Evolutionary conservation across 2,113 vertebrate species (phyloP), one percentile per base, ranked within the genome.

Genomic region (Suncus etruscus): DNA sequence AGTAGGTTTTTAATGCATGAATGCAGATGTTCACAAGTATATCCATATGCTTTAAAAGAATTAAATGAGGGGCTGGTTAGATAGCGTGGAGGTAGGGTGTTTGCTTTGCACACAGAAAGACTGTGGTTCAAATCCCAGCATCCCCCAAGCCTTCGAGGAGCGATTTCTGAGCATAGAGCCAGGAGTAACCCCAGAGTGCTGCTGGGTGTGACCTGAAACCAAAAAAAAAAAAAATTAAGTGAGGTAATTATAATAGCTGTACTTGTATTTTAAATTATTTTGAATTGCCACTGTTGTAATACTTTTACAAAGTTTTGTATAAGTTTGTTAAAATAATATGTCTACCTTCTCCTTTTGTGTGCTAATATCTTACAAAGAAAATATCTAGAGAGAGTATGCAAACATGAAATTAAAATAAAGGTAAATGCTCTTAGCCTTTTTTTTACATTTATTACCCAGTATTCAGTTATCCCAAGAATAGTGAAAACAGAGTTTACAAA

Each of bases 221-320:
- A 39, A 3, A 39, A 39, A 39, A 3, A 39, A 39, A 39, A 39
- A 39, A 39, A 39, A 39, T 39, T 39, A 39, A 39, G 5, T 39
- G 39, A 39, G 3, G 39, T 3, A 39, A 39, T 39, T 39, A 39
- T 5, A 39, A 39, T 3, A 39, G 39, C 5, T 39, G 39, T 54
- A 81, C 70, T 76, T 65, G 5, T 12, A 66, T 50, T 89, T 91
- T 27, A 51, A 75, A 6, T 80, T 58, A 75, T 58, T 89, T 83
- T 80, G 47, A 29, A 76, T 31, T 79, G 5, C 50, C 6, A 70
- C 68, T 58, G 72, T 1, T 15, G 47, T 79, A 2, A 22, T 70
- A 6, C 5, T 65, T 91, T 70, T 77, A 4, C 61, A 74, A 79
- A 69, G 20, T 66, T 75, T 89, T 77, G 12, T 27, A 11, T 76